phyloP scores from a whole-genome alignment of 2,113 vertebrate genomes.

The Panurus biarmicus region DNA sequence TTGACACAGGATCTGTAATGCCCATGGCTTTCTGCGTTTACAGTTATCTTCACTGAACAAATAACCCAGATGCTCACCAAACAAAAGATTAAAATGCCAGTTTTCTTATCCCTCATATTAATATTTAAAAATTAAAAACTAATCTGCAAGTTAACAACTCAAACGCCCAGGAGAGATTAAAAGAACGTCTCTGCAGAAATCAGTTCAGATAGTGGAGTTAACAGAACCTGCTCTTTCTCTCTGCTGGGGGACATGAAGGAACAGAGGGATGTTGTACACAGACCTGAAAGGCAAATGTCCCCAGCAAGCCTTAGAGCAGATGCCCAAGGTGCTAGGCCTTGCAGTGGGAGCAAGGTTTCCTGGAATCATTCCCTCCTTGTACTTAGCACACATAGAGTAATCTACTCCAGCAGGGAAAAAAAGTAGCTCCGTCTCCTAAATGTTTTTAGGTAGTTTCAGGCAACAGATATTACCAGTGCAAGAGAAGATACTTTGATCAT shows the following conservation, averaged over 20 bases:
- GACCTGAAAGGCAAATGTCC: background rate
- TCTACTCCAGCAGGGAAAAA: background rate
- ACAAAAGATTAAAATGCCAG: background rate
- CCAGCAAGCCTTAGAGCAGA: background rate
- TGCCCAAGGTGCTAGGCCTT: background rate
- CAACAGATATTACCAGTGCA: background rate
- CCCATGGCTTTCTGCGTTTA: background rate
- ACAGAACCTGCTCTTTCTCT: background rate
- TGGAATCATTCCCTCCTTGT: background rate
- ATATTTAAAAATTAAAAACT: slow-evolving; percentile 3
- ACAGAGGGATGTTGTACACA: background rate
- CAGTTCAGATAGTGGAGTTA: background rate
- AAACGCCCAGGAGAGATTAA: background rate
- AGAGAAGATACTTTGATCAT: background rate
- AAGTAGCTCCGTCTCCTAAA: background rate
- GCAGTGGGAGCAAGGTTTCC: background rate
- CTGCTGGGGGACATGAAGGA: background rate
- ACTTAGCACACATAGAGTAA: background rate
- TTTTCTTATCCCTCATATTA: slow-evolving; percentile 4
- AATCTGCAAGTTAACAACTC: background rate
- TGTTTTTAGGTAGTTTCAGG: background rate
- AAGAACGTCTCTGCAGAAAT: background rate
- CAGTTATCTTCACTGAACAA: slow-evolving; percentile 17
- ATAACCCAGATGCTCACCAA: slow-evolving; percentile 36
- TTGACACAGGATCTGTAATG: background rate